Evolutionary conservation across 2,797 vertebrate species (phyloP).

Genomic region (Myotis vivesi): DNA sequence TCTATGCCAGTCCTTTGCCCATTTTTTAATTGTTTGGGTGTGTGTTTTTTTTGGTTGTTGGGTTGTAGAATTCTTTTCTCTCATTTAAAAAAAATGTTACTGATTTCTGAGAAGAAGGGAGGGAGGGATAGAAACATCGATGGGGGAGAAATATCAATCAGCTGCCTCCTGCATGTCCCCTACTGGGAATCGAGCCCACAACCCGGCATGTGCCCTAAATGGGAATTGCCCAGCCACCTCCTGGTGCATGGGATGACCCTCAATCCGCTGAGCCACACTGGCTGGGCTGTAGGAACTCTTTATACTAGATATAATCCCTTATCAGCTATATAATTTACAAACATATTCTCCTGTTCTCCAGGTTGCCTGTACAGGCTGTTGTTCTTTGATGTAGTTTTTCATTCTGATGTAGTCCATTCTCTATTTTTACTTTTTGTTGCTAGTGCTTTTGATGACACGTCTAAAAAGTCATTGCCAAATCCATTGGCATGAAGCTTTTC

Average conservation of each 20-base stretch:
- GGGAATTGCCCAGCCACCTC: too few species aligned
- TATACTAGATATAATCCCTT: background rate
- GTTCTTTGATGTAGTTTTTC: background rate
- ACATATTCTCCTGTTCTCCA: background rate
- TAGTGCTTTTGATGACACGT: background rate
- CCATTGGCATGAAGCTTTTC: background rate
- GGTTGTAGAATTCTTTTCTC: background rate
- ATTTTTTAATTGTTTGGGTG: background rate
- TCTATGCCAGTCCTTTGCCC: background rate
- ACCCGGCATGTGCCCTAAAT: too few species aligned
- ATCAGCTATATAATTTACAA: background rate
- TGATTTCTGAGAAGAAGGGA: too few species aligned
- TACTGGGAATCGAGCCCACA: too few species aligned
- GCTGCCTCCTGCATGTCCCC: too few species aligned
- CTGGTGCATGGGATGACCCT: too few species aligned
- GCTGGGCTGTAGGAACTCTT: too few species aligned
- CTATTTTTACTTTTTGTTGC: background rate
- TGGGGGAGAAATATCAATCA: too few species aligned
- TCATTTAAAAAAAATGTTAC: too few species aligned
- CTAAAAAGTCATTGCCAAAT: background rate
- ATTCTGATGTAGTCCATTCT: background rate
- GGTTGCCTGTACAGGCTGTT: background rate
- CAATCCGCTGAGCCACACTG: too few species aligned
- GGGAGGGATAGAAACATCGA: too few species aligned
- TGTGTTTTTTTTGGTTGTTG: background rate